Evolutionary conservation across 2,888 invertebrate genomes (phyloP).

Genomic region (Miltochrista miniata): DNA sequence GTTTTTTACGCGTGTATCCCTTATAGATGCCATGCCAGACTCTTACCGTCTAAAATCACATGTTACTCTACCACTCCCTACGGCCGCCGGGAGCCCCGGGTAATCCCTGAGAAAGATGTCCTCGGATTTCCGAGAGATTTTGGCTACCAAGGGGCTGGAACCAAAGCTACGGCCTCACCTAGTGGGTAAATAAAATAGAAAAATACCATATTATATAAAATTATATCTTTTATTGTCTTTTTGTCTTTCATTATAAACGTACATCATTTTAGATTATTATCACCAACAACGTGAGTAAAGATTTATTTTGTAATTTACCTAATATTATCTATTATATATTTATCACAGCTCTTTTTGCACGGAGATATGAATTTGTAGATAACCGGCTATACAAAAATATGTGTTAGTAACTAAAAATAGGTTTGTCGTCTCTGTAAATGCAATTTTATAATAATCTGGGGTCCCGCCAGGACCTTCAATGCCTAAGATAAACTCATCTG

Average conservation of each 20-base stretch:
- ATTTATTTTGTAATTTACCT: constrained; percentile 25
- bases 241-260: constrained; percentile 48
- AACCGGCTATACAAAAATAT: constrained; percentile 26
- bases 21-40: too few relatives aligned
- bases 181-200: constrained; percentile 32
- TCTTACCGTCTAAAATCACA: too few relatives aligned
- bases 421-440: not conserved
- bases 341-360: constrained; percentile 69
- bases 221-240: constrained; percentile 22
- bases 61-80: too few relatives aligned
- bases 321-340: constrained; percentile 35
- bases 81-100: too few relatives aligned
- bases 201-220: constrained; percentile 39
- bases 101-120: too few relatives aligned
- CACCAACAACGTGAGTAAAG: constrained; percentile 28
- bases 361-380: constrained; percentile 29
- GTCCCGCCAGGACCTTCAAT: too few relatives aligned
- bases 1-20: too few relatives aligned
- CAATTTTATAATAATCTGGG: not conserved
- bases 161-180: too few relatives aligned
- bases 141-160: too few relatives aligned
- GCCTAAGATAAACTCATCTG: too few relatives aligned
- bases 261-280: constrained; percentile 33
- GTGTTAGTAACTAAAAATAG: constrained; percentile 3
- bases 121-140: too few relatives aligned